Evolutionary conservation across 2,888 invertebrate genomes (phyloP), one percentile per base, ranked within the genome.

Genomic region (Latrodectus hesperus): DNA sequence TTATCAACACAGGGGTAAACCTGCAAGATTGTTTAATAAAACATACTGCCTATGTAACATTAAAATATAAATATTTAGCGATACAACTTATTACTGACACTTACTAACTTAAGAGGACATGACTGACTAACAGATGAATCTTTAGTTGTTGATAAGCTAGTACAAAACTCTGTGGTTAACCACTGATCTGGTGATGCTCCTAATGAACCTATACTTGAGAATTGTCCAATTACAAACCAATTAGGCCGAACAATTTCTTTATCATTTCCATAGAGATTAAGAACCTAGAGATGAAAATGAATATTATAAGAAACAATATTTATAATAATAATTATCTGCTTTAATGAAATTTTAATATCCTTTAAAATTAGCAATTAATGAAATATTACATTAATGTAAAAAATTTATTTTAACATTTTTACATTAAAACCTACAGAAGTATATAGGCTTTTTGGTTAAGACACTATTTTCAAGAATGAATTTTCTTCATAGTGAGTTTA

Each of bases 161-260:
- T 84, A 72, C 86, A 88, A 74, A 90, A 91, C 87, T 89, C 90
- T 64, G 86, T 74, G 60, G 73, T 72, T 74, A 91, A 49, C 91
- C 91, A 91, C 38, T 90, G 92, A 91, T 90, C 93, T 49, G 92
- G 90, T 17, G 90, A 90, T 14, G 95, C 93, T 1, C 98, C 98
- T 77, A 96, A 94, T 89, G 95, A 96, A 49, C 98, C 99, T 67
- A 99, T 95, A 90, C 98, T 98, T 53, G 98, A 98, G 82, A 97
- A 96, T 92, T 99, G 98, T 0, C 96, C 96, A 5, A 97, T 92
- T 0, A 98, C 93, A 0, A 95, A 94, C 94, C 96, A 96, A 0
- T 94, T 93, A 1, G 91, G 91, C 0, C 93, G 90, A 0, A 94
- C 91, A 6, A 81, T 51, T 92, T 93, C 89, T 93, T 91, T 67